A percentile compares a stretch with the other conserved stretches of the same genome.
phyloP scores from a whole-genome alignment of 2,888 invertebrate species.

The Melolontha melolontha region DNA sequence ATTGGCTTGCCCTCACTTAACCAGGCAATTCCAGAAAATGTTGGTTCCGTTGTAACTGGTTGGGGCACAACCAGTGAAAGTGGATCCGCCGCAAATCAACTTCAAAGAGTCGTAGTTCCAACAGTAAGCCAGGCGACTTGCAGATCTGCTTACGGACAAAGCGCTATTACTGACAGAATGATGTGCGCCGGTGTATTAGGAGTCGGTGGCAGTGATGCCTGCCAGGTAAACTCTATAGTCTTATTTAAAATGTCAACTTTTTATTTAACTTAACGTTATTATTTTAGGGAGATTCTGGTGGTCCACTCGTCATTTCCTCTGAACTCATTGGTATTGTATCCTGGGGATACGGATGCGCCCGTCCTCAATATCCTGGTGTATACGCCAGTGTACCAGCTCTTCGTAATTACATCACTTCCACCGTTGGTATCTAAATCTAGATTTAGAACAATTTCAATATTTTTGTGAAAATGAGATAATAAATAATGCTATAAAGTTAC shows the following conservation, averaged over 20 bases:
- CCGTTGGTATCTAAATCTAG: slow-evolving; percentile 20
- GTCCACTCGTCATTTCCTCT: slow-evolving; percentile 48
- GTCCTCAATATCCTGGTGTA: slow-evolving; percentile 43
- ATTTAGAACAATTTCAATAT: too few species aligned
- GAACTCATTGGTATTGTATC: slow-evolving; percentile 54
- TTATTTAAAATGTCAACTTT: too few species aligned
- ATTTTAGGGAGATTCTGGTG: slow-evolving; percentile 54
- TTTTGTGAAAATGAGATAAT: too few species aligned
- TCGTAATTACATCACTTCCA: slow-evolving; percentile 46
- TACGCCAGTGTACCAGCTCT: slow-evolving; percentile 50
- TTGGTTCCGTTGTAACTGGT: slow-evolving; percentile 40
- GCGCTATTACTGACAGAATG: too few species aligned
- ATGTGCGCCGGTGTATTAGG: too few species aligned
- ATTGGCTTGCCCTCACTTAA: too few species aligned
- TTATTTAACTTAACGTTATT: too few species aligned
- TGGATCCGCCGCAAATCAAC: slow-evolving; percentile 45
- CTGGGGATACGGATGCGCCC: slow-evolving; percentile 56
- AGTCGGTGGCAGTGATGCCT: slow-evolving; percentile 52
- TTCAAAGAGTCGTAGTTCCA: slow-evolving; percentile 57
- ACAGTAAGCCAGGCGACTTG: slow-evolving; percentile 56
- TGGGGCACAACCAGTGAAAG: slow-evolving; percentile 47
- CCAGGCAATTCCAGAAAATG: too few species aligned
- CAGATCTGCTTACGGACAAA: slow-evolving; percentile 42
- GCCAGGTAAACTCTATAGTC: too few species aligned
- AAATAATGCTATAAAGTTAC: too few species aligned